Conservation (phyloP, 2,888 invertebrate genomes). For the Rhamnusium bicolor region DNA sequence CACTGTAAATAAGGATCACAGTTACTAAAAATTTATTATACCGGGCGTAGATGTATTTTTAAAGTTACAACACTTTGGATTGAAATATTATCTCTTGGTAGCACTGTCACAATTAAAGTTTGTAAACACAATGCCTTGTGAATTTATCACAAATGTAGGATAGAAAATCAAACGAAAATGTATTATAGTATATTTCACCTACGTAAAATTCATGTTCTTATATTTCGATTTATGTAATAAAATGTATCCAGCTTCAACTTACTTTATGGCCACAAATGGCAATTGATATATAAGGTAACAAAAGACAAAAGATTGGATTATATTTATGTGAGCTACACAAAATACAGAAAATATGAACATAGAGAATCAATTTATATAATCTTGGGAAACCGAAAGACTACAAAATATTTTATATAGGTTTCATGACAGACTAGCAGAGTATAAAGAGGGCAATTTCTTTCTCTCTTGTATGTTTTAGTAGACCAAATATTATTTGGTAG, state of each 20-base stretch:
- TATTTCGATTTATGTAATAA: not conserved
- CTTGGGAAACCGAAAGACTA: no score
- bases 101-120: not conserved
- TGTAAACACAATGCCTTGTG: not conserved
- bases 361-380: not conserved
- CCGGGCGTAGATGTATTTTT: no score
- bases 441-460: no score
- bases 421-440: no score
- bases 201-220: not conserved
- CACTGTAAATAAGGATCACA: no score
- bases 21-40: no score
- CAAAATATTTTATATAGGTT: no score
- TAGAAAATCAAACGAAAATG: not conserved
- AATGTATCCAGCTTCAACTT: not conserved
- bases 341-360: not conserved
- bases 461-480: no score
- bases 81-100: no score
- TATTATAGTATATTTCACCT: not conserved
- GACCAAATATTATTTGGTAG: no score
- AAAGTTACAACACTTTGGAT: no score
- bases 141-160: not conserved
- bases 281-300: not conserved
- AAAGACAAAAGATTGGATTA: not conserved
- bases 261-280: not conserved
- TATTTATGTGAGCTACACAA: not conserved